These are phyloP conservation scores for Hirundichthys speculiger DNA, from an alignment of 2,113 vertebrate species.

Conservation along the genomic window DNA sequence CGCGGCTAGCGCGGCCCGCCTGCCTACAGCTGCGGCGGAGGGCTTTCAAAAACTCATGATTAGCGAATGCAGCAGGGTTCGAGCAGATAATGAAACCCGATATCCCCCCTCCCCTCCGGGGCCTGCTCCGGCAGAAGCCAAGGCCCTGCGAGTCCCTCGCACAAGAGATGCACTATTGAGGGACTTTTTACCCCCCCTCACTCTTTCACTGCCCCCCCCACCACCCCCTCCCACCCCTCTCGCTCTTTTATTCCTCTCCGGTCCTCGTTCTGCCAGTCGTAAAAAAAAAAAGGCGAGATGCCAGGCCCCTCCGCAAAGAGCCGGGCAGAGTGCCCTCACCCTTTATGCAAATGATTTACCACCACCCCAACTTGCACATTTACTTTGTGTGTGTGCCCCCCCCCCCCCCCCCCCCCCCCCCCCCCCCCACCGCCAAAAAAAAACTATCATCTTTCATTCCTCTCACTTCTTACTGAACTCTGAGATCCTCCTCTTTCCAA, in stretches of 20 bases:
- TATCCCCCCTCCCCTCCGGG: slow-evolving; percentile 56
- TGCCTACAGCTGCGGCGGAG: slow-evolving; percentile 57
- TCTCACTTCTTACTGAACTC: slow-evolving; percentile 43
- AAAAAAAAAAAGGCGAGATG: slow-evolving; percentile 71
- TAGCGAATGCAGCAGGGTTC: slow-evolving; percentile 71
- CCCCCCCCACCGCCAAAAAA: slow-evolving; percentile 43
- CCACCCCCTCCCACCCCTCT: too few relatives aligned
- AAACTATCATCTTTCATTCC: slow-evolving; percentile 50
- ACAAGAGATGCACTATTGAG: slow-evolving; percentile 78
- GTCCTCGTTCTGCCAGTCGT: slow-evolving; percentile 74
- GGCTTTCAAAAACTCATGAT: slow-evolving; percentile 63
- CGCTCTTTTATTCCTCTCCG: slow-evolving; percentile 81
- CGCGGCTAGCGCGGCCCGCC: slow-evolving; percentile 34
- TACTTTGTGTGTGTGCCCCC: slow-evolving; percentile 44
- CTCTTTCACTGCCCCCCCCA: slow-evolving; percentile 79
- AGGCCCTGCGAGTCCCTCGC: slow-evolving; percentile 58
- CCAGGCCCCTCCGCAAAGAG: slow-evolving; percentile 80
- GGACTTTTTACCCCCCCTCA: slow-evolving; percentile 68
- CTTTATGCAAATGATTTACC: slow-evolving; percentile 81
- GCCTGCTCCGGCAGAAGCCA: slow-evolving; percentile 57
- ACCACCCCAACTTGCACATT: slow-evolving; percentile 68
- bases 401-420: too few relatives aligned
- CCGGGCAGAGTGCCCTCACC: slow-evolving; percentile 80
- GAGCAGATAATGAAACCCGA: slow-evolving; percentile 75
- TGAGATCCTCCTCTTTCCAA: slow-evolving; percentile 16